phyloP scores from a whole-genome alignment of 2,797 vertebrate species.

The Tiaroga cobitis region DNA sequence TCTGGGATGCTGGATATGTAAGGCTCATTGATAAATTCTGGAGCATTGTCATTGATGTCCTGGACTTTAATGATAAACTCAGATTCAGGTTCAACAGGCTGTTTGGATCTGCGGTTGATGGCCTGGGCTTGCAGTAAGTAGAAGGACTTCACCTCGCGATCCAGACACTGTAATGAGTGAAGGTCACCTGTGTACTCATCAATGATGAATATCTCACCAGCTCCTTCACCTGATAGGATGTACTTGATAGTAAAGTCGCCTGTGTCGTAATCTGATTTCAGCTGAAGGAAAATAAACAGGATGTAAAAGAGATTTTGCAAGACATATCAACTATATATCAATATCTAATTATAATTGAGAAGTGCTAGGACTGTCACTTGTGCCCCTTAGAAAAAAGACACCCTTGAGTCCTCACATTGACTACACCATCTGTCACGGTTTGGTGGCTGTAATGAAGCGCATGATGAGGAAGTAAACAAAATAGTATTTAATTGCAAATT shows the following conservation, averaged over 20 bases:
- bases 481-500: no score
- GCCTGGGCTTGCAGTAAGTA: constrained; percentile 87
- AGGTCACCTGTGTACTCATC: constrained; percentile 84
- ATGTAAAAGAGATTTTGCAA: not conserved
- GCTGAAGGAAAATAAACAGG: constrained; percentile 67
- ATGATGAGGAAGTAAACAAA: no score
- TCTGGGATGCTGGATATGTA: constrained; percentile 90
- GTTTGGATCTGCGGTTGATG: constrained; percentile 77
- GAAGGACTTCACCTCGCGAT: constrained; percentile 87
- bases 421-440: not conserved
- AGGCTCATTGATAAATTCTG: constrained; percentile 88
- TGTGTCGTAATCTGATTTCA: constrained; percentile 86
- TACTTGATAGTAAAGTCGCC: constrained; percentile 82
- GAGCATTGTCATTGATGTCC: constrained; percentile 93
- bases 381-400: not conserved
- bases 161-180: constrained; percentile 80
- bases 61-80: constrained; percentile 92
- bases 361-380: no score
- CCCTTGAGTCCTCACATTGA: not conserved
- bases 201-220: constrained; percentile 83
- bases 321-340: no score
- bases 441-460: no score
- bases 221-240: constrained; percentile 85
- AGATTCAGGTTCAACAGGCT: constrained; percentile 87
- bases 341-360: not conserved